These are phyloP conservation scores for Biston betularia DNA, from an alignment of 2,888 invertebrate genomes.

Conservation along the genomic window DNA sequence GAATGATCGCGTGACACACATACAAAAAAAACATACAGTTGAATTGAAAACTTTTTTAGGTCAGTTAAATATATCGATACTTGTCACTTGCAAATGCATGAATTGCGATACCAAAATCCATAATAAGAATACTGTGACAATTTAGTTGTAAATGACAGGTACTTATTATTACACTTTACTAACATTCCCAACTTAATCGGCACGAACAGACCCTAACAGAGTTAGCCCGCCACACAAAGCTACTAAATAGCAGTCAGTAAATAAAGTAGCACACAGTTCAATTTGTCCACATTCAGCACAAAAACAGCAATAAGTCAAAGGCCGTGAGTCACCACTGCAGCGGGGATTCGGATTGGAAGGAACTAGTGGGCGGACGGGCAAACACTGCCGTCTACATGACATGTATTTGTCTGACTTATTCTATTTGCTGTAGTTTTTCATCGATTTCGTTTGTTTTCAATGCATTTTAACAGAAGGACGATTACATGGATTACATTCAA, in stretches of 20 bases:
- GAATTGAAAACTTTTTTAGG: no score
- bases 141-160: no score
- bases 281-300: conserved; percentile 49
- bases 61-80: no score
- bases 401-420: conserved; percentile 16
- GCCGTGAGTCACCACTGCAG: conserved; percentile 67
- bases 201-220: background rate
- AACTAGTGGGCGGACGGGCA: conserved; percentile 55
- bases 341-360: conserved; percentile 72
- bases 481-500: background rate
- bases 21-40: no score
- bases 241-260: conserved; percentile 35
- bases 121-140: no score
- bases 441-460: background rate
- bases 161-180: background rate
- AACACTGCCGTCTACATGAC: conserved; percentile 29
- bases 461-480: background rate
- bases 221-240: conserved; percentile 8
- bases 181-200: background rate
- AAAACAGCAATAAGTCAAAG: conserved; percentile 64
- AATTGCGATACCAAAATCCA: no score
- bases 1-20: no score
- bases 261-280: conserved; percentile 44
- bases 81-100: no score
- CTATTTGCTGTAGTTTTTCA: background rate